Conservation (phyloP, 2,888 invertebrate species). For the Ornithoptera alexandrae region DNA sequence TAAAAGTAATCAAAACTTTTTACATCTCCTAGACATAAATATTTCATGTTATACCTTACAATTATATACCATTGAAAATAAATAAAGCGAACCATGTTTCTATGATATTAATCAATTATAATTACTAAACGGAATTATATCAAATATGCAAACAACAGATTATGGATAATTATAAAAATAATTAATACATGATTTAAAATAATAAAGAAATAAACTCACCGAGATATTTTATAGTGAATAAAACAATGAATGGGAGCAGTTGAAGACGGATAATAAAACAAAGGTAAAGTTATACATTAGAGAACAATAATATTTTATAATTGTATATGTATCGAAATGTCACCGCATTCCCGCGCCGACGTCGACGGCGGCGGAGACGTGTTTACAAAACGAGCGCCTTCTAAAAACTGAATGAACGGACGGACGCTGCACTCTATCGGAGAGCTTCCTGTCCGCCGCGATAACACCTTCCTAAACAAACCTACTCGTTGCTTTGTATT, state of each 20-base stretch:
- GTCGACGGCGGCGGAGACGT: slow-evolving; percentile 44
- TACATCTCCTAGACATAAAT: too few relatives aligned
- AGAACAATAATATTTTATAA: slow-evolving; percentile 32
- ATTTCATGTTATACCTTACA: too few relatives aligned
- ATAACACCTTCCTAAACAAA: slow-evolving; percentile 49
- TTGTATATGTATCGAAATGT: neutral
- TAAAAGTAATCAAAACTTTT: too few relatives aligned
- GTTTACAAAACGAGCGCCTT: slow-evolving; percentile 54
- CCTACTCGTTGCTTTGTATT: slow-evolving; percentile 25
- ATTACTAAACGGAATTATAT: too few relatives aligned
- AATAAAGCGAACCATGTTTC: too few relatives aligned
- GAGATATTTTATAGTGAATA: neutral
- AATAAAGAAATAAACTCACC: neutral
- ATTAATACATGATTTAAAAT: neutral
- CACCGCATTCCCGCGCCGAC: slow-evolving; percentile 3
- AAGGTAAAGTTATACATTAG: slow-evolving; percentile 12
- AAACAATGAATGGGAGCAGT: slow-evolving; percentile 2
- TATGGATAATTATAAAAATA: too few relatives aligned
- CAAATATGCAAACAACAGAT: too few relatives aligned
- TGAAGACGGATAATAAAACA: slow-evolving; percentile 17
- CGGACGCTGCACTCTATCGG: slow-evolving; percentile 47
- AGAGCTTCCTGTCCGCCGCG: slow-evolving; percentile 58
- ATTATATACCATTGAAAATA: too few relatives aligned
- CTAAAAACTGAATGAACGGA: slow-evolving; percentile 68
- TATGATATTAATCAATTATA: too few relatives aligned